A percentile compares a stretch with the other conserved stretches of the same genome.
These are phyloP conservation scores for Pachyramphus minor DNA, from an alignment of 2,113 vertebrate genomes.

Conservation along the genomic window DNA sequence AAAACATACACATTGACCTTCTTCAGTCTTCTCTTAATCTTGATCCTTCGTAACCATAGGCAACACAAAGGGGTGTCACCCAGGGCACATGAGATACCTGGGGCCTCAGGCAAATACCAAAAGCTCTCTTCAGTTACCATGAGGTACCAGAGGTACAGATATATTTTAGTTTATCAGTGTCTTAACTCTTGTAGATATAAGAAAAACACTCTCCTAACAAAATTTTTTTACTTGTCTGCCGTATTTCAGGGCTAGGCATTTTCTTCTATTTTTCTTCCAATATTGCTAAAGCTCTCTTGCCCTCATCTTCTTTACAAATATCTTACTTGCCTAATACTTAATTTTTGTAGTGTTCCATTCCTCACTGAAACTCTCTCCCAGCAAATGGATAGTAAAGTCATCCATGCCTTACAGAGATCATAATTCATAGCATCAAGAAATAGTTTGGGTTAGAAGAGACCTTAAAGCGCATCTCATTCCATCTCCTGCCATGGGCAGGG, in stretches of 20 bases:
- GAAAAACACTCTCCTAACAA: background rate
- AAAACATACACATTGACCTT: background rate
- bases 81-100: background rate
- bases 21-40: background rate
- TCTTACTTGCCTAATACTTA: background rate
- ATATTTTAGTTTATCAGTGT: rapidly evolving
- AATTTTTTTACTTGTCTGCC: background rate
- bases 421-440: background rate
- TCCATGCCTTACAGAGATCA: background rate
- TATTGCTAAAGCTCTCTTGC: background rate
- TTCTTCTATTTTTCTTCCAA: background rate
- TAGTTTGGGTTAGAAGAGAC: background rate
- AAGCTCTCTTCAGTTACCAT: rapidly evolving
- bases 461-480: background rate
- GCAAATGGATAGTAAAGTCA: background rate
- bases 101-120: background rate
- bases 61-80: background rate
- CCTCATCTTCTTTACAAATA: background rate
- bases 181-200: background rate
- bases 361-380: background rate
- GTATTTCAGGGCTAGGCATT: background rate
- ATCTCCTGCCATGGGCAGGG: background rate
- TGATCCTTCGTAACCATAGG: background rate
- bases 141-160: background rate
- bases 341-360: background rate